Conservation (phyloP, 2,888 invertebrate species). For the Clostera curtula region DNA sequence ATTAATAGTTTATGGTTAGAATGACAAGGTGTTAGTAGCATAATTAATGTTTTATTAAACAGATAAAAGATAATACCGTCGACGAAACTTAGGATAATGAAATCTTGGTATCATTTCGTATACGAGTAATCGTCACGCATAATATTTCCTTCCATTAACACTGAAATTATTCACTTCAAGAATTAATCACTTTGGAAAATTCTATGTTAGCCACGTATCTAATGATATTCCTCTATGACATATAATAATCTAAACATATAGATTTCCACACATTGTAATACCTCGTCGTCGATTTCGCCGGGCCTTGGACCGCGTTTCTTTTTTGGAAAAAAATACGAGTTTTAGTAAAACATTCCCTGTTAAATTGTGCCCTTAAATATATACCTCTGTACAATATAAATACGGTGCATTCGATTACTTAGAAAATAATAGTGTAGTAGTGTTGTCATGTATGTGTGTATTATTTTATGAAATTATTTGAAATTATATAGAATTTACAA, state of each 20-base stretch:
- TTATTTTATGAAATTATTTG: slow-evolving; percentile 11
- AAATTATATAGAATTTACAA: too few species aligned
- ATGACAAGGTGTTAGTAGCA: slow-evolving; percentile 54
- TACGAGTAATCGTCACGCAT: slow-evolving; percentile 12
- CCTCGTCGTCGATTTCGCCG: slow-evolving; percentile 87
- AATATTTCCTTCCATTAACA: slow-evolving; percentile 11
- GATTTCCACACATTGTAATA: slow-evolving; percentile 62
- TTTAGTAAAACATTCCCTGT: slow-evolving; percentile 70
- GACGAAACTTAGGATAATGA: slow-evolving; percentile 11
- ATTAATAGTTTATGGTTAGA: slow-evolving; percentile 34
- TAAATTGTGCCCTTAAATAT: slow-evolving; percentile 46
- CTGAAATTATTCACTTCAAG: slow-evolving; percentile 26
- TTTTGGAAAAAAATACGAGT: slow-evolving; percentile 73
- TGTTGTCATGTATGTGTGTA: slow-evolving; percentile 11
- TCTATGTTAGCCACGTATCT: slow-evolving; percentile 72
- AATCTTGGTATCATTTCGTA: background rate
- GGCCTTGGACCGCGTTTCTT: slow-evolving; percentile 84
- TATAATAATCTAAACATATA: slow-evolving; percentile 64
- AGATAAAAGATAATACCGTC: slow-evolving; percentile 8
- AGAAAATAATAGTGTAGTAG: slow-evolving; percentile 16
- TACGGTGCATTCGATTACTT: slow-evolving; percentile 18
- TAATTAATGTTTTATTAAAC: slow-evolving; percentile 24
- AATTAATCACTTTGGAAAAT: slow-evolving; percentile 58
- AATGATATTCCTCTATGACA: slow-evolving; percentile 54
- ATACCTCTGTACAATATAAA: slow-evolving; percentile 28